Base-by-base conservation (phyloP, 2,797 vertebrate genomes). In the Dermochelys coriacea region DNA sequence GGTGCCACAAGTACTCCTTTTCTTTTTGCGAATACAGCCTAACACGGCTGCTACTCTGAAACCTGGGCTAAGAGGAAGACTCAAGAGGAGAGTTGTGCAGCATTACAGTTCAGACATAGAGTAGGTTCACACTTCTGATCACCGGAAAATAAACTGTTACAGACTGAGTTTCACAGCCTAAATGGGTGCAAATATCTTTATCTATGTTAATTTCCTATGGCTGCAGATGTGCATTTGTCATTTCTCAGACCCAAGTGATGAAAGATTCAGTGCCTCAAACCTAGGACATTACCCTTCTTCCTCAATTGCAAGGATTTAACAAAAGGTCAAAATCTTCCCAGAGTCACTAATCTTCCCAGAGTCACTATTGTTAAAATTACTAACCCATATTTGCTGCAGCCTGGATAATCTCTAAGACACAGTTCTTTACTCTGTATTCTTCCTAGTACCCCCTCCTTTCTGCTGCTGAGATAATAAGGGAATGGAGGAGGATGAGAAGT, bases 111-210 rank as follows among this genome's bases (percentile, higher is more conserved):
- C 37, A 88, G 83, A 89, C 80, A 61, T 74, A 86, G 34, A 50
- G 19, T 16, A 81, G 47, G 37, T 57, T 8, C 55, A 77, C 21
- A 59, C 4, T 78, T 37, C 9, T 29, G 82, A 45, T 87, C 49
- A 87, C 1, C 64, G 27, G 19, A 88, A 94, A 94, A 92, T 1
- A 0, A 37, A 75, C 25, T 86, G 2, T 64, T 93, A 21, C 55
- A n/a, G 16, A 64, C 34, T 64, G 31, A 64, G 61, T 64, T 64
- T 64, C 34, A 64, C 34, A 64, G 34, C 34, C 61, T 64, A 64
- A 18, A 64, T n/a, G 34, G 34, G 95, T 93, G 79, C 79, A 86
- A 23, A 89, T 90, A 21, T 77, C 71, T 86, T 88, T 88, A 88
- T 31, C 16, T 93, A 92, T 47, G 86, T 84, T 86, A 34, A 80